Evolutionary conservation across 2,888 invertebrate genomes (phyloP), one percentile per base, ranked within the genome.

Genomic region (Oscheius sp.): DNA sequence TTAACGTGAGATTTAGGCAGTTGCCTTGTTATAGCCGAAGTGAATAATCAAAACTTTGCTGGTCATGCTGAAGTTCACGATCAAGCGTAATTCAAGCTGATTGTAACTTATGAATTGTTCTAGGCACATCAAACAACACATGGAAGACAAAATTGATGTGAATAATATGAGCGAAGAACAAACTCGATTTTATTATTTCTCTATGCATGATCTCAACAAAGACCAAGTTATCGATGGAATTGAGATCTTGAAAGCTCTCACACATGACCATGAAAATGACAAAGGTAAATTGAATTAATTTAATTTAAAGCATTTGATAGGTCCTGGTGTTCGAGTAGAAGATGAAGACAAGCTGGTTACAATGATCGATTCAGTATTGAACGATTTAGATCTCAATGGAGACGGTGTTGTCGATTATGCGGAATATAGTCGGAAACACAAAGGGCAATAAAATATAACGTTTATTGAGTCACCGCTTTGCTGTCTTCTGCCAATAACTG

Each of bases 161-260:
- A 95, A 95, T 87, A 93, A 94, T 0, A 94, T 96, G 95, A 91
- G 93, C 0, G 94, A 95, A 71, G 93, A 94, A 83, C 95, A 96
- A 87, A 88, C 95, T 20, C 70, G 95, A 88, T 96, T 95, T 87
- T 95, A 96, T 86, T 96, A 96, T 87, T 96, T 96, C 88, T 96
- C 95, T 88, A 94, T 96, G 94, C 95, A 96, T 80, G 96, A 96
- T 88, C 92, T 94, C 1, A 95, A 96, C 87, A 94, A 95, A 82
- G 95, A 96, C 86, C 94, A 95, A 86, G 93, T 93, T 84, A 87
- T 96, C 71, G 96, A 96, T 87, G 96, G 96, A 3, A 94, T 94
- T 88, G 96, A 96, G 88, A 89, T 96, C 27, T 93, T 96, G 82
- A 95, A 95, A 86, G 95, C 95, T 0, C 90, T 96, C 0, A 94